Percentiles rank a stretch among this genome's conserved stretches.
Conservation (phyloP, 2,888 invertebrate genomes). For the Synanthedon formicaeformis region DNA sequence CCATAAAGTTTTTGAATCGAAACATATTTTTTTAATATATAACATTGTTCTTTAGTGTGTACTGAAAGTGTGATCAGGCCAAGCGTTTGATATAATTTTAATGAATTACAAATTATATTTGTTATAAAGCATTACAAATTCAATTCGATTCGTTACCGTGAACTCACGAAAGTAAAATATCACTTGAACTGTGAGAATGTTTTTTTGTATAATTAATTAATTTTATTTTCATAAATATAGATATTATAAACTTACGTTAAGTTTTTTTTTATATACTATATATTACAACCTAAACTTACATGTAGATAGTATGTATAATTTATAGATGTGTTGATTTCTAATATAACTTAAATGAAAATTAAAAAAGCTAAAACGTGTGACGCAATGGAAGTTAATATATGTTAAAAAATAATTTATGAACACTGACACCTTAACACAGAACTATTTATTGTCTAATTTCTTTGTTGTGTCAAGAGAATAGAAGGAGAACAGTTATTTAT, state of each 20-base stretch:
- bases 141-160: too few species aligned
- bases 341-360: conserved; percentile 24
- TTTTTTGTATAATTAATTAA: conserved; percentile 41
- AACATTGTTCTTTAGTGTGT: too few species aligned
- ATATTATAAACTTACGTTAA: conserved; percentile 51
- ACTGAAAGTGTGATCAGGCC: too few species aligned
- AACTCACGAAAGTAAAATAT: too few species aligned
- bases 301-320: conserved; percentile 54
- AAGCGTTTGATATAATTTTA: too few species aligned
- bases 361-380: conserved; percentile 10
- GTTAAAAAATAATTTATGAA: conserved; percentile 23
- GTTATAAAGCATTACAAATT: too few species aligned
- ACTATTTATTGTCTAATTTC: conserved; percentile 33
- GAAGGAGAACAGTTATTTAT: background rate
- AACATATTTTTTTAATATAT: too few species aligned
- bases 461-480: conserved; percentile 6
- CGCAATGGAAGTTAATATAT: conserved; percentile 7
- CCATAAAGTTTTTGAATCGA: too few species aligned
- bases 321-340: conserved; percentile 30
- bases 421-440: conserved; percentile 43
- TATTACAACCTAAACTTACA: conserved; percentile 52
- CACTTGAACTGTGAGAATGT: too few species aligned
- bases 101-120: too few species aligned
- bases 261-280: conserved; percentile 49
- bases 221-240: conserved; percentile 64